These are phyloP conservation scores for Altica lythri DNA, from an alignment of 2,888 invertebrate genomes.

Conservation along the genomic window DNA sequence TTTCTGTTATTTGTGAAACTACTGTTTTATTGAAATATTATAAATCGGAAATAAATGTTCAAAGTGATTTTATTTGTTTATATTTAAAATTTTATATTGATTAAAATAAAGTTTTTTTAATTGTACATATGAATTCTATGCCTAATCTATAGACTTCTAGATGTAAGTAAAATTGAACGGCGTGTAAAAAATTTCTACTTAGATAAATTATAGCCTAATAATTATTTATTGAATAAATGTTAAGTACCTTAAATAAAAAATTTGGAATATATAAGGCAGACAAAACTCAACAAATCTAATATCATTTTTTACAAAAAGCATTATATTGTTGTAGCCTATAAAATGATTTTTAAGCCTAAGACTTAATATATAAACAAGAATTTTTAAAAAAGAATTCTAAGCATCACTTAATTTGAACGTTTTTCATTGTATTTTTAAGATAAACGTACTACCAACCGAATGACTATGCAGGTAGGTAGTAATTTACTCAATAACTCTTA, in stretches of 20 bases:
- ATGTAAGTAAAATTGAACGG: slow-evolving; percentile 8
- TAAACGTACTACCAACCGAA: too few relatives aligned
- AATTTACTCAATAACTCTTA: too few relatives aligned
- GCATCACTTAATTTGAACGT: too few relatives aligned
- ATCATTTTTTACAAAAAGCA: too few relatives aligned
- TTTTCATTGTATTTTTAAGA: too few relatives aligned
- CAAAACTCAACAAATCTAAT: too few relatives aligned
- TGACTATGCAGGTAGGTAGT: too few relatives aligned
- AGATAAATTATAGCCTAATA: slow-evolving; percentile 13
- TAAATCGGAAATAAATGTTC: not conserved
- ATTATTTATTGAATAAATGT: slow-evolving; percentile 22
- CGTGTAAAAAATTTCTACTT: slow-evolving; percentile 17
- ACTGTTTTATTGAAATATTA: not conserved
- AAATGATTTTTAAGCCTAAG: too few relatives aligned
- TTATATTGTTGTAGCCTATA: too few relatives aligned
- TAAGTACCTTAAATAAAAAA: slow-evolving; percentile 3
- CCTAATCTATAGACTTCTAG: slow-evolving; percentile 21
- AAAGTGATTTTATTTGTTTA: slow-evolving; percentile 7
- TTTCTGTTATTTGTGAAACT: not conserved
- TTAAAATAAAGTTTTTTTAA: slow-evolving; percentile 1
- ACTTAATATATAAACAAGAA: too few relatives aligned
- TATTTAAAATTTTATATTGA: slow-evolving; percentile 12
- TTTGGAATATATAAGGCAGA: slow-evolving; percentile 2
- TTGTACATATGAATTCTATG: slow-evolving; percentile 16
- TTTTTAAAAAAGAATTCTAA: too few relatives aligned